Base-by-base conservation (phyloP, 92 coral and sea anemone genomes). In the Epizoanthus illoricatus region DNA sequence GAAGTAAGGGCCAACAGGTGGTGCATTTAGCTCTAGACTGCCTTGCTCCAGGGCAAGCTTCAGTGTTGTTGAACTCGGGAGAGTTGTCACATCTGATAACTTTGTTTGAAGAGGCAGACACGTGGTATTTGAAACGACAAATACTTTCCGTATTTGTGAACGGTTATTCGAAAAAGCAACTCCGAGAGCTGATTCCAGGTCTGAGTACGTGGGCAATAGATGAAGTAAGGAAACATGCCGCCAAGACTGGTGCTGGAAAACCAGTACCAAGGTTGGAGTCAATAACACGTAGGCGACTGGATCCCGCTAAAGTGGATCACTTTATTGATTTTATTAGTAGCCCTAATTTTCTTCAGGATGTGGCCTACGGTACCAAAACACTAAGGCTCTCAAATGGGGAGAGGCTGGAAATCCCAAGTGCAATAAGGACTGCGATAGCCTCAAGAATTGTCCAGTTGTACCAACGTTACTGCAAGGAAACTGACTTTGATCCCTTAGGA, bases 341-440 rank as follows among this genome's bases (percentile, higher is more conserved):
- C 60, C 92, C 92, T 41, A 81, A 81, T 61, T 89, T 71, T 70
- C 65, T 88, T 1, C 90, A 91, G 73, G 92, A 89, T 80, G 90
- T 89, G 62, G 90, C 92, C 40, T 89, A 79, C 67, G 92, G 92
- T 17, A 88, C 94, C 16, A 88, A 83, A 47, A 81, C 61, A 40
- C 68, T 91, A 11, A 89, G 73, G 72, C 90, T 91, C 49, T 78
- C 86, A 5, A 85, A 73, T 60, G 92, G 94, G 36, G 79, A 68
- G 65, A 80, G 70, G 66, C 24, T 88, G 36, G 92, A 91, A 74
- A 91, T 91, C 6, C 90, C 88, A 36, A 91, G 86, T 21, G 91
- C 81, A n/a, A 89, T 88, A 23, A 80, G 89, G 71, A 90, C 91
- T 17, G 94, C 87, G 18, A 74, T 84, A 55, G 81, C 87, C 12